Conservation (phyloP, 2,797 vertebrate genomes). For the Rhodeus uyekii region DNA sequence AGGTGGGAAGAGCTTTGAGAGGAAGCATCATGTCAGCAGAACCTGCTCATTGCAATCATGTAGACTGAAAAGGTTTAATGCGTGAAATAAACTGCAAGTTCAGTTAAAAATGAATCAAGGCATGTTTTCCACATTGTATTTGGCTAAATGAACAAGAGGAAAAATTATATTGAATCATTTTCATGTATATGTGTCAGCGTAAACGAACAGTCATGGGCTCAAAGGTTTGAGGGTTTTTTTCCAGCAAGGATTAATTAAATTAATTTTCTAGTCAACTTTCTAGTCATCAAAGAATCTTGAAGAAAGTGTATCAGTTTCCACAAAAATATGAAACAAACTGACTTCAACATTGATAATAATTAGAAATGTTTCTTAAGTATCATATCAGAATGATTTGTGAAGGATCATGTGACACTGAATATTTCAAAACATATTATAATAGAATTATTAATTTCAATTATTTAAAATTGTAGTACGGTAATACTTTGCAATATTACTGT, state of each 20-base stretch:
- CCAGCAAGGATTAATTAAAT: too few species aligned
- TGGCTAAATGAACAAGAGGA: not conserved
- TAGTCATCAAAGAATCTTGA: not conserved
- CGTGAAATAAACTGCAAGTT: not conserved
- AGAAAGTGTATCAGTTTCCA: not conserved
- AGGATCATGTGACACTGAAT: not conserved
- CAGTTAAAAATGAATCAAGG: not conserved
- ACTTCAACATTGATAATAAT: not conserved
- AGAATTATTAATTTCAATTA: not conserved
- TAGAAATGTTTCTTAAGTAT: not conserved
- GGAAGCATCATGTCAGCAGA: not conserved
- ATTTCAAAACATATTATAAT: too few species aligned
- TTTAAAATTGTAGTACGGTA: not conserved
- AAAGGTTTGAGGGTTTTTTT: too few species aligned
- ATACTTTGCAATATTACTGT: not conserved
- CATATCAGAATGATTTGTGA: not conserved
- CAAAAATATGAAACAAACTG: not conserved
- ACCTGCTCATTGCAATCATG: not conserved
- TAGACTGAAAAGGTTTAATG: not conserved
- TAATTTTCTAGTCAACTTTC: too few species aligned
- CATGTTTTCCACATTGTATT: not conserved
- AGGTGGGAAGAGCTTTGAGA: conserved; percentile 76
- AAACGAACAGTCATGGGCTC: not conserved
- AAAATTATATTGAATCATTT: not conserved
- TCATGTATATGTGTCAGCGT: not conserved